Conservation (phyloP, 2,113 vertebrate species). For the Tachysurus fulvidraco region DNA sequence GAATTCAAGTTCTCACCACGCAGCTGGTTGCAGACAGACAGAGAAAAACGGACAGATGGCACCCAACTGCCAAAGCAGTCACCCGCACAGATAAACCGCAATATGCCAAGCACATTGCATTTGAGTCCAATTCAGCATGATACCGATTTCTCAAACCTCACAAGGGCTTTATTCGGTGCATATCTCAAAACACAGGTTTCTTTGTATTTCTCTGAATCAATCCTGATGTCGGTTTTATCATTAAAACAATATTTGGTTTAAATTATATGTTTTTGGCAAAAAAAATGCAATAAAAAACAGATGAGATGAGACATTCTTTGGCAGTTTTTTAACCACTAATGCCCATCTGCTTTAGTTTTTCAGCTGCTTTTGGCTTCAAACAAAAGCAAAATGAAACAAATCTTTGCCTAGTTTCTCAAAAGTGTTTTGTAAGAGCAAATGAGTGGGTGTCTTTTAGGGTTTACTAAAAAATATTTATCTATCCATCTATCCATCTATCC, state of each 20-base stretch:
- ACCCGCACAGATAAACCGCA: slow-evolving; percentile 39
- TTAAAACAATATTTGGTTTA: background rate
- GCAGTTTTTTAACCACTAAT: background rate
- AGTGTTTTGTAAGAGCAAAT: background rate
- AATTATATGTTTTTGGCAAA: background rate
- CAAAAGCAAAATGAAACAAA: background rate
- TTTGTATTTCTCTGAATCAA: background rate
- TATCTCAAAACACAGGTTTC: background rate
- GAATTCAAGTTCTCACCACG: slow-evolving; percentile 42
- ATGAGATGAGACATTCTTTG: background rate
- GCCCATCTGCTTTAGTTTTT: slow-evolving; percentile 17
- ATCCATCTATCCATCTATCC: too few relatives aligned
- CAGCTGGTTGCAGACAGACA: slow-evolving; percentile 42
- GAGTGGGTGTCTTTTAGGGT: background rate
- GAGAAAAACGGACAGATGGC: slow-evolving; percentile 52
- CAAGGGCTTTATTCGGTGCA: background rate
- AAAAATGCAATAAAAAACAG: background rate
- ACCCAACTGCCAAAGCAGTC: slow-evolving; percentile 40
- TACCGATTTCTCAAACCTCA: slow-evolving; percentile 7
- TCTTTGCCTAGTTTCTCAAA: slow-evolving; percentile 2
- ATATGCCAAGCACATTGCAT: slow-evolving; percentile 37
- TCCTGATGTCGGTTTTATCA: background rate
- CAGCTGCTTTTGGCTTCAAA: background rate
- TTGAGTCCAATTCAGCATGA: background rate
- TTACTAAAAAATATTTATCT: background rate